Conservation (phyloP, 2,113 vertebrate species). For the Xenopus tropicalis region UCB_Xtro_10.0 CM004449.2:26222001-26222500, state of each 20-base stretch:
- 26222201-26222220: neutral
- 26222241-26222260: conserved; percentile 8
- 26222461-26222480: conserved; percentile 15
- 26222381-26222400: conserved; percentile 20
- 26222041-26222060: too few relatives aligned
- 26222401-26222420: conserved; percentile 28
- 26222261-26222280: conserved; percentile 21
- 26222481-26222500: conserved; percentile 8
- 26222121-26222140: neutral
- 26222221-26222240: conserved; percentile 11
- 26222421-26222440: conserved; percentile 19
- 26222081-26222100: neutral
- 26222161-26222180: neutral
- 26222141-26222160: neutral
- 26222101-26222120: neutral
- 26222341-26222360: neutral
- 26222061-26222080: neutral
- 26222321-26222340: conserved; percentile 35
- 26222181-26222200: conserved; percentile 17
- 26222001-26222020: too few relatives aligned
- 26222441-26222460: neutral
- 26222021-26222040: too few relatives aligned
- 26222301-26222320: conserved; percentile 33
- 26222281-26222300: conserved; percentile 38
- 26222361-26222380: conserved; percentile 33